Evolutionary conservation across 2,797 vertebrate species (phyloP).

Genomic region (Gymnoscopelus microlampas): DNA sequence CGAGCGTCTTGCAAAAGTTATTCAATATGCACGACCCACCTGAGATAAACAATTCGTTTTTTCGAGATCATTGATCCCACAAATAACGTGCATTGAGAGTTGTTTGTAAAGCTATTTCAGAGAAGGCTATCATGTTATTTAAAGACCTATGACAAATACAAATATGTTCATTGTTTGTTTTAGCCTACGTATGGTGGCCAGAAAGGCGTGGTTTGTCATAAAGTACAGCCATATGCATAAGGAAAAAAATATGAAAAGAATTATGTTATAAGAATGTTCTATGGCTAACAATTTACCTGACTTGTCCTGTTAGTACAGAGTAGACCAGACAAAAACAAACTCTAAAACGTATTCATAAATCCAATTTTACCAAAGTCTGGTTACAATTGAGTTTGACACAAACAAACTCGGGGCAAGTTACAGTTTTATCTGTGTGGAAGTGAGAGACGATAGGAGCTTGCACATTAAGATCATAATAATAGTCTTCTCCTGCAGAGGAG

Average conservation of each 20-base stretch:
- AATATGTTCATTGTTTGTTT: neutral
- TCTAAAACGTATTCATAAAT: neutral
- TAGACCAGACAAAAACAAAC: neutral
- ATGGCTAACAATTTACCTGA: neutral
- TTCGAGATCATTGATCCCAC: neutral
- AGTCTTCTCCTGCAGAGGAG: neutral
- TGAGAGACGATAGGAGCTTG: slow-evolving; percentile 13
- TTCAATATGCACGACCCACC: neutral
- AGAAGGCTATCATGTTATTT: neutral
- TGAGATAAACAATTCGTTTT: neutral
- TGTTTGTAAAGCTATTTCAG: neutral
- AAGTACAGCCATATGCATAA: neutral
- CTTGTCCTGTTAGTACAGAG: neutral
- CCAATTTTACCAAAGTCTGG: neutral
- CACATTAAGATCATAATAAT: slow-evolving; percentile 2
- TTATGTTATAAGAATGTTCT: neutral
- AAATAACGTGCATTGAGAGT: neutral
- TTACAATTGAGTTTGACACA: slow-evolving; percentile 6
- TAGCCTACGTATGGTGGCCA: no score
- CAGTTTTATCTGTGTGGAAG: slow-evolving; percentile 12
- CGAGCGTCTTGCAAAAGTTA: neutral
- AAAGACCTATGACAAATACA: no score
- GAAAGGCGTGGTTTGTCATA: neutral
- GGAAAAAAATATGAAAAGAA: no score
- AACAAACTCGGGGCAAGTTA: slow-evolving; percentile 1